phyloP scores from a whole-genome alignment of 1,140 invertebrate genomes.

The Zaprionus capensis region DNA sequence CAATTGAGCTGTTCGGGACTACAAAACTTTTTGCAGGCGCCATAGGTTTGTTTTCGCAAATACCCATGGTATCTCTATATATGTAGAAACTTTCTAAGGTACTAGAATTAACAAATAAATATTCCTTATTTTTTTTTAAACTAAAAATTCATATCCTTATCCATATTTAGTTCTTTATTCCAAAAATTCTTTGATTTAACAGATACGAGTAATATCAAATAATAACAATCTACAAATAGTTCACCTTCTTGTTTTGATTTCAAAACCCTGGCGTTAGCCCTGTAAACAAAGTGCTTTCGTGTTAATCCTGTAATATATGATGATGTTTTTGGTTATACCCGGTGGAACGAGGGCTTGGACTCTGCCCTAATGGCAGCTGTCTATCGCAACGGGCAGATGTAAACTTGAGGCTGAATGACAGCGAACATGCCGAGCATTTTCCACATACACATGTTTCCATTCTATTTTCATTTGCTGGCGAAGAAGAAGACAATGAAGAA shows the following conservation, averaged over 20 bases:
- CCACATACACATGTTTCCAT: slow-evolving; percentile 74
- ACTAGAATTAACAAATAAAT: too few relatives aligned
- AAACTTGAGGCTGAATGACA: slow-evolving; percentile 66
- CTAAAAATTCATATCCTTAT: too few relatives aligned
- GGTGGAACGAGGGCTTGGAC: neutral
- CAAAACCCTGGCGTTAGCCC: neutral
- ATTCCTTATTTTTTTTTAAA: too few relatives aligned
- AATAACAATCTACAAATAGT: neutral
- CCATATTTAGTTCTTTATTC: too few relatives aligned
- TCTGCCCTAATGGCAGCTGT: slow-evolving; percentile 51
- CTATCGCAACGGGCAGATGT: slow-evolving; percentile 53
- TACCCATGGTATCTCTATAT: too few relatives aligned
- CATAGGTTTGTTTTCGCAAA: too few relatives aligned
- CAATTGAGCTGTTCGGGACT: too few relatives aligned
- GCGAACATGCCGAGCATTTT: slow-evolving; percentile 70
- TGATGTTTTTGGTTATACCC: neutral
- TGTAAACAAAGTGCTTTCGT: slow-evolving; percentile 9
- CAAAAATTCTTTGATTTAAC: too few relatives aligned
- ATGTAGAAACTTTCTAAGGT: too few relatives aligned
- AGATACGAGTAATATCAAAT: neutral
- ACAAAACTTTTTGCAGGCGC: too few relatives aligned
- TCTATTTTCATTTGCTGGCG: slow-evolving; percentile 65
- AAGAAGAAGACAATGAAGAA: neutral
- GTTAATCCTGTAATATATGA: slow-evolving; percentile 42
- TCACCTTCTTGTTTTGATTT: slow-evolving; percentile 3